Base-by-base conservation (phyloP, 30 jellyfish, hydroid and myxozoan species). In the Pelagia noctiluca region DNA sequence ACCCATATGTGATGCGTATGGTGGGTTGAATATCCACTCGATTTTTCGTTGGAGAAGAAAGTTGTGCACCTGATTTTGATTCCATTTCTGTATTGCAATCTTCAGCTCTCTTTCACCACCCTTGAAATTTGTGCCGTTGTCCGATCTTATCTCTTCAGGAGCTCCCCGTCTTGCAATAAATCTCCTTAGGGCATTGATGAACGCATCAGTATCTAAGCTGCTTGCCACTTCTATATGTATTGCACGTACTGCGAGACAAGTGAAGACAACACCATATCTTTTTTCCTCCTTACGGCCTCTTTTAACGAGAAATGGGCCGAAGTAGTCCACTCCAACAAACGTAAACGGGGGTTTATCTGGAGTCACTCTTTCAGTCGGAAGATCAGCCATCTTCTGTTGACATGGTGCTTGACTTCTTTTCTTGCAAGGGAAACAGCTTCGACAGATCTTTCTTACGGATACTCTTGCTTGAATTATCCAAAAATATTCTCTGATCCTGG, bases 291-390 rank as follows among this genome's bases (percentile, higher is more conserved):
- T 68, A 1, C 86, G 87, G 7, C 88, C 78, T 52, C 70, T 25
- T 47, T 87, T 87, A 25, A 68, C 91, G 46, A 29, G 5, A 68
- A 87, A 87, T 30, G 96, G 96, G 30, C 90, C 83, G 61, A 87
- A 87, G 49, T 70, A 87, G 49, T 88, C 93, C 5, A 78, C 48
- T 10, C 93, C 97, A 26, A 77, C 90, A 33, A 1, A 71, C 3
- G 84, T 57, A 50, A 88, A 88, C 33, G 96, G 88, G 10, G 97
- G 93, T 66, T 65, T 57, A 31, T 60, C 85, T 37, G 96, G 88
- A 1, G 89, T 79, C 35, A 88, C 63, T 72, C 93, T 28, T 42
- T 31, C 85, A 50, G 52, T 53, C 29, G 97, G 93, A 11, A 88
- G 74, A 57, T 68, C 87, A 8, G 96, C 96, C 96, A 78, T 87